Evolutionary conservation across 2,797 vertebrate genomes (phyloP), one percentile per base, ranked within the genome.

Genomic region (Furcifer pardalis): DNA sequence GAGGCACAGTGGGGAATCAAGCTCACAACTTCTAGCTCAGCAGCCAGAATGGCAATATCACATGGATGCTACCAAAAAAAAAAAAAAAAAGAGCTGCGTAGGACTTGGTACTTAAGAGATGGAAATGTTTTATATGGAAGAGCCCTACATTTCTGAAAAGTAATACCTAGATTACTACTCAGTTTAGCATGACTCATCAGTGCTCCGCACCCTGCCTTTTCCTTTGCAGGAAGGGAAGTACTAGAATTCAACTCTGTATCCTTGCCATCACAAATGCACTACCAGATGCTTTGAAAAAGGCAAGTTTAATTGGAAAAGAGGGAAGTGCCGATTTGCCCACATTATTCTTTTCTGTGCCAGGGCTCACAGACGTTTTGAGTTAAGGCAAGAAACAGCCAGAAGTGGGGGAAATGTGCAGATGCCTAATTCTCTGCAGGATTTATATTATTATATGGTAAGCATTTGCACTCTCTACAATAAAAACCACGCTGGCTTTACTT

Each of bases 401-500:
- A 92, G 42, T 49, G 78, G 19, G 15, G 27, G 23, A 91, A 92
- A 87, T 90, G 81, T 89, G 79, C 92, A 93, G 91, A 93, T 90
- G 93, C 89, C 88, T 94, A 95, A 95, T 94, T 94, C 91, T 95
- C 92, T 94, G 90, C 92, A 94, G 91, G 90, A 92, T 93, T 95
- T 95, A 93, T 92, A 91, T 90, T 91, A 95, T 94, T 92, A 94
- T 84, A 93, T 71, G 89, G 93, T 83, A 90, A 91, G 91, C 82
- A 77, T 94, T 95, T 96, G 92, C 91, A 94, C 90, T 94, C 87
- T 87, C 88, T 91, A 91, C 88, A 94, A 93, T 92, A 95, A 95
- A 95, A 92, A 88, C 86, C 17, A 72, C 88, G 83, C 89, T 94
- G 90, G 88, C 92, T 94, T 95, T 94, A 90, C 93, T 85, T 93